A percentile compares a stretch with the other conserved stretches of the same genome.
These are phyloP conservation scores for Ceyx cyanopectus DNA, from an alignment of 2,113 vertebrate genomes.

Conservation along the genomic window DNA sequence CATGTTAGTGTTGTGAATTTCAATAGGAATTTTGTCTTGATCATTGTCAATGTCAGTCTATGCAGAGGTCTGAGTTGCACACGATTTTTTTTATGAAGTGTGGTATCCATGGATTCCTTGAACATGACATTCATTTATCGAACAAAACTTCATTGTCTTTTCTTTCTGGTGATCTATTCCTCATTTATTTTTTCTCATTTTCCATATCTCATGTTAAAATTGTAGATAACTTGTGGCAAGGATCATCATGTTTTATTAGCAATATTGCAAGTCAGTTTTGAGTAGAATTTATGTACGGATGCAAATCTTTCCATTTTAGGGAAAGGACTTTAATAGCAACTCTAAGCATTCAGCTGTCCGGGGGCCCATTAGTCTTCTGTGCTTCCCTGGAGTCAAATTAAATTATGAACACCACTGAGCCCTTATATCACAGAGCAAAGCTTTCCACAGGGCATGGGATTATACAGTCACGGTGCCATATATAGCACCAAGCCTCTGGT, in stretches of 20 bases:
- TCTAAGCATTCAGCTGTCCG: background rate
- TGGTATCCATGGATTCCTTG: background rate
- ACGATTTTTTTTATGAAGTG: background rate
- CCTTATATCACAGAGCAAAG: slow-evolving; percentile 1
- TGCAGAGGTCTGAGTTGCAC: accelerated
- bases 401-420: background rate
- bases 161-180: background rate
- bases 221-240: background rate
- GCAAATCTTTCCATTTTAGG: background rate
- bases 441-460: background rate
- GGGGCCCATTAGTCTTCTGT: slow-evolving; percentile 43
- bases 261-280: background rate
- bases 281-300: background rate
- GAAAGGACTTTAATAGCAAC: background rate
- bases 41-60: background rate
- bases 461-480: slow-evolving; percentile 2
- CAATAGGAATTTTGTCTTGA: background rate
- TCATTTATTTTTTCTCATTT: background rate
- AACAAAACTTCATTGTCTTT: background rate
- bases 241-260: background rate
- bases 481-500: background rate
- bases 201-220: background rate
- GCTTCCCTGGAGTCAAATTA: slow-evolving; percentile 53
- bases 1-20: background rate
- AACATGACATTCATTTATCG: background rate